Evolutionary conservation across 2,888 invertebrate genomes (phyloP).

Genomic region (Tenthredo amoena): DNA sequence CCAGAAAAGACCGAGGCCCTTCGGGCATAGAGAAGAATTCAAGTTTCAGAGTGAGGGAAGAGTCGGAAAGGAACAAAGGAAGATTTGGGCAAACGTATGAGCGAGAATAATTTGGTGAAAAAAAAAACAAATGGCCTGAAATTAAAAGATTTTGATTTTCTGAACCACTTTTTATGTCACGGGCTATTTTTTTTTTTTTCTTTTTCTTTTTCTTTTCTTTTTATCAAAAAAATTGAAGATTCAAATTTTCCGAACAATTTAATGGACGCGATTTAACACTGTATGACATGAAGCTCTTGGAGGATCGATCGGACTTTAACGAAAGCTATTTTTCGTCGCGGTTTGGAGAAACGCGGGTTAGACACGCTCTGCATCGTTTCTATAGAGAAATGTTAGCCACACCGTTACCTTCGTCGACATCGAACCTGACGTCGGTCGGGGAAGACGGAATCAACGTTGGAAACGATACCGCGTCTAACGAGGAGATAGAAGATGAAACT

Average conservation of each 20-base stretch:
- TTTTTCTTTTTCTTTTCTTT: neutral
- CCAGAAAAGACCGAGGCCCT: neutral
- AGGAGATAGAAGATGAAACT: conserved; percentile 16
- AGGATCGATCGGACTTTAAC: neutral
- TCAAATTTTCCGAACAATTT: neutral
- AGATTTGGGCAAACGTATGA: neutral
- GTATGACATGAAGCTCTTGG: conserved; percentile 1
- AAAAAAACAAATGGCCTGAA: neutral
- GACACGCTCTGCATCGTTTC: conserved; percentile 46
- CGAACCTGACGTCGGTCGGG: neutral
- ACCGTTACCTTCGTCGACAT: neutral
- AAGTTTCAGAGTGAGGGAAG: neutral
- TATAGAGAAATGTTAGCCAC: conserved; percentile 42
- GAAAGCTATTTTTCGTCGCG: neutral
- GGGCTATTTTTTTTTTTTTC: too few species aligned
- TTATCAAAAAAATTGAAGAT: neutral
- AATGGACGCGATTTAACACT: neutral
- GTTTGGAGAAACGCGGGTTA: conserved; percentile 28
- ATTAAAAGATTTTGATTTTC: neutral
- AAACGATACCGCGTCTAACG: conserved; percentile 4
- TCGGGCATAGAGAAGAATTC: neutral
- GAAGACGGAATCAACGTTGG: neutral
- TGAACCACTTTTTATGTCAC: neutral
- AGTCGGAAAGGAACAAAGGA: neutral
- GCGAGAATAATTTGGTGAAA: neutral